Conservation (phyloP, 2,113 vertebrate genomes). For the Dermatemys mawii region DNA sequence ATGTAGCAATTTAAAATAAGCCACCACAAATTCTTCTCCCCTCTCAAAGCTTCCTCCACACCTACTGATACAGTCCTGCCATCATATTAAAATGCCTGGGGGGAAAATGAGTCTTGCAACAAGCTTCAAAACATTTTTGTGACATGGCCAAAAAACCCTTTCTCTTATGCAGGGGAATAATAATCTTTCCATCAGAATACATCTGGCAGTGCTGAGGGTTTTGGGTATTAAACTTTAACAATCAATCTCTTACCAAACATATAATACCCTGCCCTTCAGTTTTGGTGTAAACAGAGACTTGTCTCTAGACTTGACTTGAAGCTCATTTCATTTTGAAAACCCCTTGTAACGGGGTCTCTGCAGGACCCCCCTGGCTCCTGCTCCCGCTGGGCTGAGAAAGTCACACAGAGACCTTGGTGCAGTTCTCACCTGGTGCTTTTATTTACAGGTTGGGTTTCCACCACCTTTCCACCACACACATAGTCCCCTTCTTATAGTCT, state of each 20-base stretch:
- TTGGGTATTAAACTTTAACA: rapidly evolving
- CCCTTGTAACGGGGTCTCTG: too few species aligned
- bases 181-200: not conserved
- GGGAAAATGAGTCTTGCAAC: rapidly evolving
- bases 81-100: not conserved
- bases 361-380: too few species aligned
- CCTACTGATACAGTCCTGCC: too few species aligned
- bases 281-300: not conserved
- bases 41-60: rapidly evolving
- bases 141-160: not conserved
- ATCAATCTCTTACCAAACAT: not conserved
- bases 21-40: not conserved
- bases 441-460: too few species aligned
- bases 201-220: not conserved
- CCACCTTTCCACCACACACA: too few species aligned
- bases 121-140: not conserved
- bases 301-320: not conserved
- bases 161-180: not conserved
- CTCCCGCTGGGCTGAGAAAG: too few species aligned
- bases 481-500: too few species aligned
- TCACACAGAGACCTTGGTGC: too few species aligned
- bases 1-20: not conserved
- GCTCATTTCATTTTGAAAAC: not conserved
- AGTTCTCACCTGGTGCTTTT: too few species aligned
- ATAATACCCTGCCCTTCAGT: not conserved